Evolutionary conservation across 1,140 invertebrate species (phyloP).

Genomic region (Conus betulinus): DNA sequence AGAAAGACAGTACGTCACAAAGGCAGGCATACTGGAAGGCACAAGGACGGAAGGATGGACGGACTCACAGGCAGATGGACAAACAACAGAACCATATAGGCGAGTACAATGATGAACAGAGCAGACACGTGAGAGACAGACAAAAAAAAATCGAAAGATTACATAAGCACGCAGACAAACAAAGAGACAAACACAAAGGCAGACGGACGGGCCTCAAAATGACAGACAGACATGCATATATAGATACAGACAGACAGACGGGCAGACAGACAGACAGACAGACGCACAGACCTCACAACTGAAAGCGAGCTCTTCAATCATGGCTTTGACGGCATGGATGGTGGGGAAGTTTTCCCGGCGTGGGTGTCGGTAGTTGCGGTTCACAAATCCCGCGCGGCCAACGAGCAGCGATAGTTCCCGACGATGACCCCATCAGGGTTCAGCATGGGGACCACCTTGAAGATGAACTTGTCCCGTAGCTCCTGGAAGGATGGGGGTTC

Average conservation of each 20-base stretch:
- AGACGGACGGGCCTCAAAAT: too few relatives aligned
- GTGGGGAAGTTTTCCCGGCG: conserved; percentile 70
- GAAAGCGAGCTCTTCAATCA: conserved; percentile 63
- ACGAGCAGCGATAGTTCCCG: conserved; percentile 74
- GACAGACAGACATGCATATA: neutral
- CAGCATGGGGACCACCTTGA: conserved; percentile 81
- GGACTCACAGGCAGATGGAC: too few relatives aligned
- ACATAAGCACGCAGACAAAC: neutral
- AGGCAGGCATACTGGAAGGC: too few relatives aligned
- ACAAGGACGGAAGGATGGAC: too few relatives aligned
- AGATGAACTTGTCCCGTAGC: conserved; percentile 77
- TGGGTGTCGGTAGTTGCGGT: conserved; percentile 73
- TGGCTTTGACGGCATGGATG: conserved; percentile 65
- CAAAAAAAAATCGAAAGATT: too few relatives aligned
- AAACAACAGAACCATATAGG: too few relatives aligned
- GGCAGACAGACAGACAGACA: neutral
- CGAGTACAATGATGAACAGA: too few relatives aligned
- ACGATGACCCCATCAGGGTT: conserved; percentile 76
- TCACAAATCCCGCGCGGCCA: conserved; percentile 73
- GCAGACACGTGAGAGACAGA: too few relatives aligned
- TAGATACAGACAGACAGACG: neutral
- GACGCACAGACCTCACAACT: conserved; percentile 58
- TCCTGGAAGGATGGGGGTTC: conserved; percentile 44
- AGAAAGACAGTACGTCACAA: too few relatives aligned
- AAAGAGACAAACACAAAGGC: neutral